A percentile compares a stretch with the other conserved stretches of the same genome.
phyloP scores from a whole-genome alignment of 2,797 vertebrate species.

The Gadopsis marmoratus region DNA sequence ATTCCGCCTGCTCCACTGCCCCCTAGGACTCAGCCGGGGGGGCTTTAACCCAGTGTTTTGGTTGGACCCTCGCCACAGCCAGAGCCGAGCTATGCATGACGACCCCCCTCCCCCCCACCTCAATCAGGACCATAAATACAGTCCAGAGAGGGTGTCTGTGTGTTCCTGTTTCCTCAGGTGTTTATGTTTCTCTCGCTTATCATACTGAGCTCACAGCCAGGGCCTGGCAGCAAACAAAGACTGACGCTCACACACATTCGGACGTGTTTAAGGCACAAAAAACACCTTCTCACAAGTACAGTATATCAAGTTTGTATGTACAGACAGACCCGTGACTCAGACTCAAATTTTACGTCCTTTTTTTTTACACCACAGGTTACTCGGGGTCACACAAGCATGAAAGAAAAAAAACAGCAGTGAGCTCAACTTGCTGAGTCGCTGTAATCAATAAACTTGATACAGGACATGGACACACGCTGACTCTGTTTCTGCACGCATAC shows the following conservation, averaged over 20 bases:
- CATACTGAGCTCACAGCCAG: constrained; percentile 61
- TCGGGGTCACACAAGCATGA: constrained; percentile 9
- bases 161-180: constrained; percentile 75
- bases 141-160: constrained; percentile 60
- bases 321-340: constrained; percentile 27
- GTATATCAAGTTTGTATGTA: constrained; percentile 23
- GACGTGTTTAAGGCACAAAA: constrained; percentile 25
- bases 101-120: constrained; percentile 11
- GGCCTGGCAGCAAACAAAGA: constrained; percentile 56
- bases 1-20: constrained; percentile 67
- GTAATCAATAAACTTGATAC: constrained; percentile 25
- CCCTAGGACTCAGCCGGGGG: constrained; percentile 70
- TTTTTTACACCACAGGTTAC: constrained; percentile 4
- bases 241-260: constrained; percentile 10
- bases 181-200: constrained; percentile 69
- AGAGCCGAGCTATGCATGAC: constrained; percentile 58
- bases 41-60: constrained; percentile 75
- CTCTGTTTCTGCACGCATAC: constrained; percentile 7
- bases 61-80: constrained; percentile 71
- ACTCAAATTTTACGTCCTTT: constrained; percentile 15
- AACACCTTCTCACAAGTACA: constrained; percentile 56
- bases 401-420: constrained; percentile 12
- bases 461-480: constrained; percentile 2
- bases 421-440: constrained; percentile 22
- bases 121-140: constrained; percentile 64